Evolutionary conservation across 2,888 invertebrate species (phyloP).

Genomic region (Drosophila helvetica): DNA sequence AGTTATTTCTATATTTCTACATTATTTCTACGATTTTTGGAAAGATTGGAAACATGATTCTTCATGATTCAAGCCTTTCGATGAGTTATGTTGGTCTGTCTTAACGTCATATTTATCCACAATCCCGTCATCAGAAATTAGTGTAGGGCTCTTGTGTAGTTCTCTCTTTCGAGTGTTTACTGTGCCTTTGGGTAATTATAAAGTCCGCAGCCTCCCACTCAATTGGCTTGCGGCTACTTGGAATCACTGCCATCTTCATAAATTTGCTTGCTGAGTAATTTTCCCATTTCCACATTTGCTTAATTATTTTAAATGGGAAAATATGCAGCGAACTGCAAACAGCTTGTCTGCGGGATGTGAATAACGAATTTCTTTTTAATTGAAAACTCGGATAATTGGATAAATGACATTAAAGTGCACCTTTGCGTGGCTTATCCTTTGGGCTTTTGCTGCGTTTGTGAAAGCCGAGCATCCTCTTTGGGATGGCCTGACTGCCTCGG

Average conservation of each 20-base stretch:
- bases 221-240: background rate
- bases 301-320: background rate
- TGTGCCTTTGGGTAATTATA: background rate
- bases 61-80: too few species aligned
- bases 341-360: background rate
- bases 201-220: background rate
- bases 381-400: slow-evolving; percentile 52
- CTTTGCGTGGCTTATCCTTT: slow-evolving; percentile 33
- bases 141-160: background rate
- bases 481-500: background rate
- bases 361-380: slow-evolving; percentile 32
- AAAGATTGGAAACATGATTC: too few species aligned
- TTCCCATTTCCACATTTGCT: too few species aligned
- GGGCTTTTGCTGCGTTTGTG: slow-evolving; percentile 3
- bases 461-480: background rate
- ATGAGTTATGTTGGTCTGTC: too few species aligned
- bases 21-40: too few species aligned
- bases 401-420: slow-evolving; percentile 45
- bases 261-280: background rate
- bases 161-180: background rate
- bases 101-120: too few species aligned
- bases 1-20: too few species aligned
- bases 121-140: too few species aligned
- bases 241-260: background rate
- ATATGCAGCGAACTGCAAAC: background rate